Conservation (phyloP, 1,140 invertebrate species). For the Ephestia elutella region DNA sequence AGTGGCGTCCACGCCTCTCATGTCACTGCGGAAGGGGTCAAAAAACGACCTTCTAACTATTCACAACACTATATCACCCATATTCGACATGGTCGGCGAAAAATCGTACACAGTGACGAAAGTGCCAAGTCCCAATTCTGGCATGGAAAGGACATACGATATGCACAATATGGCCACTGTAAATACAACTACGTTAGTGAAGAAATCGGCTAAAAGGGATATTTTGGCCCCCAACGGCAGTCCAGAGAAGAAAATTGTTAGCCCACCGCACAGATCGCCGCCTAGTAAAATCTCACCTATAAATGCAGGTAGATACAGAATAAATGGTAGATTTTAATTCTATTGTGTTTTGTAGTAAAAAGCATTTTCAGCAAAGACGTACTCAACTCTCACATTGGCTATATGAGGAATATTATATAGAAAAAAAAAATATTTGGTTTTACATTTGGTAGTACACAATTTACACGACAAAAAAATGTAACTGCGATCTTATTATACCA, state of each 20-base stretch:
- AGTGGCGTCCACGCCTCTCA: slow-evolving; percentile 56
- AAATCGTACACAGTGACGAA: slow-evolving; percentile 50
- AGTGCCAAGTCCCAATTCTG: slow-evolving; percentile 19
- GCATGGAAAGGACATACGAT: slow-evolving; percentile 46
- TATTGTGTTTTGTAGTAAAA: too few relatives aligned
- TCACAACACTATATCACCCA: slow-evolving; percentile 59
- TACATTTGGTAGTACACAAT: too few relatives aligned
- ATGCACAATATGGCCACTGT: slow-evolving; percentile 51
- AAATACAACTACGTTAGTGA: slow-evolving; percentile 49
- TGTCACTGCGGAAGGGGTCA: slow-evolving; percentile 28
- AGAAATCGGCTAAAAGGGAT: slow-evolving; percentile 50
- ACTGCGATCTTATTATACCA: too few relatives aligned
- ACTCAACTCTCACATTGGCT: too few relatives aligned
- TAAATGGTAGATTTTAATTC: too few relatives aligned
- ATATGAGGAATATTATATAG: too few relatives aligned
- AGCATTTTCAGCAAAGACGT: too few relatives aligned
- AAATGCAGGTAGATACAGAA: slow-evolving; percentile 25
- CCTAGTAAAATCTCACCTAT: slow-evolving; percentile 30
- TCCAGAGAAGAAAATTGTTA: slow-evolving; percentile 44
- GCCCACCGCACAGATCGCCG: slow-evolving; percentile 22
- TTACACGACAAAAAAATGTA: too few relatives aligned
- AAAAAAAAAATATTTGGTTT: too few relatives aligned
- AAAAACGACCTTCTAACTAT: slow-evolving; percentile 49
- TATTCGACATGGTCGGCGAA: slow-evolving; percentile 51
- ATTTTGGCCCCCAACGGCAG: slow-evolving; percentile 42